These are phyloP conservation scores for Embidobia sp. DNA, from an alignment of 2,888 invertebrate species.

Conservation along the genomic window DNA sequence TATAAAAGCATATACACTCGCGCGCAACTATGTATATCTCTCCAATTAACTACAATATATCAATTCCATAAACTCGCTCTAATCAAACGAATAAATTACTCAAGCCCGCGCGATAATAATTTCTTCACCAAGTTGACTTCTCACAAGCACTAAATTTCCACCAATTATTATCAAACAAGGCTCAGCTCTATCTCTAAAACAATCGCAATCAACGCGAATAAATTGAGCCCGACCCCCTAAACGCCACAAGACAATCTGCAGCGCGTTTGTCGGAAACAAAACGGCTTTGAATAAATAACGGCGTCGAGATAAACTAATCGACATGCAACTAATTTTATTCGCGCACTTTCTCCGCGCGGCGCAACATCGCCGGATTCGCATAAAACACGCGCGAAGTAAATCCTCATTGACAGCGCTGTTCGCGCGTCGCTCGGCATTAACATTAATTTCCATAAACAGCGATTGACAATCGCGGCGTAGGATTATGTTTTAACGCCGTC, in stretches of 20 bases:
- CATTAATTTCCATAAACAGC: constrained; percentile 61
- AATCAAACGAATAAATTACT: not conserved
- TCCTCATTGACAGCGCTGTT: constrained; percentile 44
- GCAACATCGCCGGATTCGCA: constrained; percentile 13
- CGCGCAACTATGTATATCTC: too few species aligned
- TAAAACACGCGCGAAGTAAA: constrained; percentile 42
- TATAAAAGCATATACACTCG: too few species aligned
- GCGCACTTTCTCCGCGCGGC: constrained; percentile 41
- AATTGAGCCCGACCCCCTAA: constrained; percentile 6
- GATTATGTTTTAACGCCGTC: constrained; percentile 21
- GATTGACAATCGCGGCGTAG: constrained; percentile 49
- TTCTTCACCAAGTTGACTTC: constrained; percentile 6
- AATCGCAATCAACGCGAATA: constrained; percentile 20
- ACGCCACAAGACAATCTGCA: constrained; percentile 8
- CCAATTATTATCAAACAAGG: constrained; percentile 7
- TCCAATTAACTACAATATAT: too few species aligned
- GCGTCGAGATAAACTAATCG: constrained; percentile 15
- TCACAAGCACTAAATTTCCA: constrained; percentile 5
- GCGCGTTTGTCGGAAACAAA: constrained; percentile 38
- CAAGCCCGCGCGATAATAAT: not conserved
- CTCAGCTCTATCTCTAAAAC: not conserved
- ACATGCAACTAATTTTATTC: constrained; percentile 10
- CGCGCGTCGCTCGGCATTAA: constrained; percentile 41
- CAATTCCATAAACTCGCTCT: not conserved
- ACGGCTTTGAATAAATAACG: constrained; percentile 25